Percentiles rank a stretch among this genome's conserved stretches.
These are phyloP conservation scores for Hapalemur alaotrensis DNA, from an alignment of 2,797 vertebrate species.

Conservation along the genomic window DNA sequence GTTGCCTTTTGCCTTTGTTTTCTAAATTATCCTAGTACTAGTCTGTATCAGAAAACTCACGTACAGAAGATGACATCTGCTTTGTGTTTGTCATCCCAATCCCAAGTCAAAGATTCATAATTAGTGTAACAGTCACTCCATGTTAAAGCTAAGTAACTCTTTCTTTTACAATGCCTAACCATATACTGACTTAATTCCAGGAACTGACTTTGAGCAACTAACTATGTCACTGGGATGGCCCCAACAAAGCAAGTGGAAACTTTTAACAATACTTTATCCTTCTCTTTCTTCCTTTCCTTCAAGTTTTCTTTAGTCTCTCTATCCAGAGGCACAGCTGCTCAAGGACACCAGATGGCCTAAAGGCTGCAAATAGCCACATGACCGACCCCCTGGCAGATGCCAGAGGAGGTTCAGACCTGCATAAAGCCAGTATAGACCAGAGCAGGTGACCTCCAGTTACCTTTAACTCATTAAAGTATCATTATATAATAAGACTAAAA, in stretches of 20 bases:
- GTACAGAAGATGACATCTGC: neutral
- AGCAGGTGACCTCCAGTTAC: neutral
- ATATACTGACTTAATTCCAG: neutral
- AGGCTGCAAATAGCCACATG: neutral
- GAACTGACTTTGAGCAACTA: neutral
- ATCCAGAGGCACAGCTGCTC: neutral
- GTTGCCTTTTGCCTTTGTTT: neutral
- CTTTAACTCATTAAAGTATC: neutral
- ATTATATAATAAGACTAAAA: neutral
- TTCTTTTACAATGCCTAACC: neutral
- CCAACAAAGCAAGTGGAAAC: neutral
- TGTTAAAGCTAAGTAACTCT: neutral
- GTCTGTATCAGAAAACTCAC: neutral
- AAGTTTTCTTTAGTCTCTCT: neutral
- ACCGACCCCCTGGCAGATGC: neutral
- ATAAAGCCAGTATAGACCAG: neutral
- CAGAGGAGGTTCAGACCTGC: neutral
- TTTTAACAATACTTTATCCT: neutral
- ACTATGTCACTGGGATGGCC: neutral
- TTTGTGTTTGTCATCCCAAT: neutral
- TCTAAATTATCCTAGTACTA: neutral
- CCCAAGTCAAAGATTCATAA: neutral
- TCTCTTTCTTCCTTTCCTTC: neutral
- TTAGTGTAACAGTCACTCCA: neutral
- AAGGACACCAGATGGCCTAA: neutral